Base-by-base conservation (phyloP, 2,113 vertebrate species). In the Sinocyclocheilus grahami region DNA sequence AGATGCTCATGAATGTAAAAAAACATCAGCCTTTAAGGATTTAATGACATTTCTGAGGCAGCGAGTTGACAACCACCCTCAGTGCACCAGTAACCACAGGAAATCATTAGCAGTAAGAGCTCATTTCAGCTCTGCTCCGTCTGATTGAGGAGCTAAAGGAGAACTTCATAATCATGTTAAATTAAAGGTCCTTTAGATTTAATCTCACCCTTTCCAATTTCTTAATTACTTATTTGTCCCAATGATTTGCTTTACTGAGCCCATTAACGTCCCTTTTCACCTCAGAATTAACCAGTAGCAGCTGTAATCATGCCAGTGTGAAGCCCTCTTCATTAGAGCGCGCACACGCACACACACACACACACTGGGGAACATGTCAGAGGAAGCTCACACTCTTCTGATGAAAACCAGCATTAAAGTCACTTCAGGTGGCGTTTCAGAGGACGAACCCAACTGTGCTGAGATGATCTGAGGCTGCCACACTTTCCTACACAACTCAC, bases 181-280 rank as follows among this genome's bases (percentile, higher is more conserved):
- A 94, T 95, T 94, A 95, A 92, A 83, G 89, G 92, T 93, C 92
- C 93, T 93, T 93, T 93, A 92, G 92, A 93, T 94, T 93, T 90
- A 91, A 92, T 92, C 91, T 87, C 84, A 92, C 89, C 90, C 85
- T 92, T 89, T 93, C 90, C 89, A 89, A 91, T 89, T 88, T 88
- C 91, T 92, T 94, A 95, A 95, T 93, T 92, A 93, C 93, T 93
- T 92, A 94, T 94, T 94, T 95, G 94, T 95, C 93, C 89, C 93
- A 94, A 95, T 94, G 92, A 94, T 94, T 94, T 94, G 94, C 94
- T 94, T 94, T 94, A 93, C 93, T 92, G 92, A 93, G 91, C 91
- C 92, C 91, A 93, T 94, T 94, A 95, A 90, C 90, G 90, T 72
- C 82, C 78, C 55, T 86, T 86, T 90, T 93, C 92, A 92, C 93